phyloP scores from a whole-genome alignment of 2,113 vertebrate genomes.

The Telmatochromis sp. region DNA sequence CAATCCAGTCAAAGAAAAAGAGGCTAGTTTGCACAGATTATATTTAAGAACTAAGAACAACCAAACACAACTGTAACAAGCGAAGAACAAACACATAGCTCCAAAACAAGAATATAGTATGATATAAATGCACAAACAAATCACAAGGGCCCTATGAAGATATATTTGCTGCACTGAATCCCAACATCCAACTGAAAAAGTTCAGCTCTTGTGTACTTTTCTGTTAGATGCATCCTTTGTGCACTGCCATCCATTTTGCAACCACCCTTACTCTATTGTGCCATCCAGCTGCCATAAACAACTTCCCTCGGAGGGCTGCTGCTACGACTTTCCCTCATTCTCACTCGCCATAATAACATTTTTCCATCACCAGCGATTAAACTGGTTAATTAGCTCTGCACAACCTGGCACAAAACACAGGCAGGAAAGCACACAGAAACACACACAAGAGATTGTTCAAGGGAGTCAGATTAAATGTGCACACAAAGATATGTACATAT shows the following conservation, averaged over 20 bases:
- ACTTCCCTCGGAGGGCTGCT: constrained; percentile 44
- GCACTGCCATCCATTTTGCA: background rate
- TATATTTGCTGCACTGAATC: background rate
- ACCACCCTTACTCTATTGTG: background rate
- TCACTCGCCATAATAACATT: constrained; percentile 41
- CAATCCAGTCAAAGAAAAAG: background rate
- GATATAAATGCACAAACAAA: background rate
- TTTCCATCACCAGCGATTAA: constrained; percentile 54
- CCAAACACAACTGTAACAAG: background rate
- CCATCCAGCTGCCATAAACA: constrained; percentile 42
- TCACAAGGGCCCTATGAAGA: background rate
- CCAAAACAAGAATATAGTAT: background rate
- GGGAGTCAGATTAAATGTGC: background rate
- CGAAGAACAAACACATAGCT: background rate
- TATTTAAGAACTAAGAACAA: background rate
- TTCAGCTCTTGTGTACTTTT: background rate
- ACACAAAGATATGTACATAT: background rate
- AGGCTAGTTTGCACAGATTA: background rate
- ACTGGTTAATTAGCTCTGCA: constrained; percentile 45
- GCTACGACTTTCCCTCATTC: constrained; percentile 21
- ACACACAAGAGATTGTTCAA: background rate
- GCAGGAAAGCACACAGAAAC: background rate
- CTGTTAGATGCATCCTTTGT: background rate
- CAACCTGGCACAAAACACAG: background rate
- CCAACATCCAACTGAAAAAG: background rate